Conservation (phyloP, 1,140 invertebrate species). For the Aricia agestis region DNA sequence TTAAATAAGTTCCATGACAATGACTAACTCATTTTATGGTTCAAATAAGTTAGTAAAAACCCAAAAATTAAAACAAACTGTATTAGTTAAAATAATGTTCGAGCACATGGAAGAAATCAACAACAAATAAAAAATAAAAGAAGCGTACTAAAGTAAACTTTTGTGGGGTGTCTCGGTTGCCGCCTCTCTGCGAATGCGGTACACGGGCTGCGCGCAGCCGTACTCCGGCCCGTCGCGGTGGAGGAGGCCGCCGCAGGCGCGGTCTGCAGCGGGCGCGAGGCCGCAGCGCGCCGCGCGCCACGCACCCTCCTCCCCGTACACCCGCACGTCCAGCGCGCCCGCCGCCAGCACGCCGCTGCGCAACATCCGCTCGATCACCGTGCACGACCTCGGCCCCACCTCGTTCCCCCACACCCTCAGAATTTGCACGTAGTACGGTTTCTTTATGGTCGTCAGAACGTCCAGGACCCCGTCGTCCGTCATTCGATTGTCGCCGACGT, state of each 20-base stretch:
- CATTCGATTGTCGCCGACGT: conserved; percentile 76
- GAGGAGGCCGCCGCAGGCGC: conserved; percentile 46
- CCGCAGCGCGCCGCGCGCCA: conserved; percentile 74
- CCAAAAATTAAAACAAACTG: too few species aligned
- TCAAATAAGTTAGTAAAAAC: too few species aligned
- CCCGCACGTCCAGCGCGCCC: conserved; percentile 74
- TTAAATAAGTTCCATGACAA: too few species aligned
- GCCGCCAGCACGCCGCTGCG: conserved; percentile 69
- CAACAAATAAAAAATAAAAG: background rate
- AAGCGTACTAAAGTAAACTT: background rate
- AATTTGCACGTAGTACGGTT: conserved; percentile 66
- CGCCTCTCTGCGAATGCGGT: background rate
- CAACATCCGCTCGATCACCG: conserved; percentile 73
- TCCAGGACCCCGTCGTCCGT: conserved; percentile 66
- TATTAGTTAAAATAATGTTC: too few species aligned
- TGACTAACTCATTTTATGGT: too few species aligned
- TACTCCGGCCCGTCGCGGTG: conserved; percentile 61
- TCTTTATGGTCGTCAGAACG: conserved; percentile 76
- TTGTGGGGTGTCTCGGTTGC: background rate
- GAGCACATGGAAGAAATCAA: too few species aligned
- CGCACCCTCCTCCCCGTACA: conserved; percentile 73
- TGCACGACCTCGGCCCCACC: conserved; percentile 55
- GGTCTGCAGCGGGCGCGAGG: conserved; percentile 43
- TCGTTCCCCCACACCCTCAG: conserved; percentile 78
- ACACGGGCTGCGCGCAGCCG: conserved; percentile 31